Percentiles rank a stretch among this genome's conserved stretches.
phyloP scores from a whole-genome alignment of 1,140 invertebrate genomes.

The Drosophila cardini region DNA sequence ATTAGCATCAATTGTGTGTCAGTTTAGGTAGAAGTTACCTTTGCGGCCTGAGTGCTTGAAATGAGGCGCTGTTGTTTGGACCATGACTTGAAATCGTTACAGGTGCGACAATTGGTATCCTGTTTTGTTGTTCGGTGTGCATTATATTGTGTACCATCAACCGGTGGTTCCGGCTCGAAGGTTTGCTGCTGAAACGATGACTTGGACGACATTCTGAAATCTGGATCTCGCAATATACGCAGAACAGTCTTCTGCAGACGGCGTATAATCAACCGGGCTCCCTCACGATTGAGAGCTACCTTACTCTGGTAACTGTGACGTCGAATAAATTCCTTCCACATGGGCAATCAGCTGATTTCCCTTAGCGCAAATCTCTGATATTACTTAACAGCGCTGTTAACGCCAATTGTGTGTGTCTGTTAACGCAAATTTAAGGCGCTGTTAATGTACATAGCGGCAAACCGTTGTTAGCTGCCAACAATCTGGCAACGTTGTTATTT shows the following conservation, averaged over 20 bases:
- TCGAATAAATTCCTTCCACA: constrained; percentile 47
- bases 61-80: constrained; percentile 87
- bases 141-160: constrained; percentile 36
- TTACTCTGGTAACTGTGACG: constrained; percentile 57
- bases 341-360: constrained; percentile 50
- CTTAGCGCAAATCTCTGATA: constrained; percentile 23
- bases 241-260: constrained; percentile 61
- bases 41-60: constrained; percentile 82
- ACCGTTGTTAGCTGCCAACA: constrained; percentile 14
- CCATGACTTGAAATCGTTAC: constrained; percentile 91
- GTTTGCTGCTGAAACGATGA: constrained; percentile 38
- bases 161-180: constrained; percentile 20
- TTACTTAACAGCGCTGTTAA: constrained; percentile 33
- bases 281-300: constrained; percentile 59
- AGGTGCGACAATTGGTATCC: constrained; percentile 87
- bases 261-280: constrained; percentile 56
- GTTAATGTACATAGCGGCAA: constrained; percentile 42
- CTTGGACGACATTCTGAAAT: constrained; percentile 62
- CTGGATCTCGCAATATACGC: constrained; percentile 58
- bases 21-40: constrained; percentile 42
- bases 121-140: constrained; percentile 39
- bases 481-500: constrained; percentile 30
- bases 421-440: constrained; percentile 40
- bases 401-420: constrained; percentile 30
- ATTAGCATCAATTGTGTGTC: constrained; percentile 1